These are phyloP conservation scores for Catocala fraxini DNA, from an alignment of 2,888 invertebrate species.

Conservation along the genomic window DNA sequence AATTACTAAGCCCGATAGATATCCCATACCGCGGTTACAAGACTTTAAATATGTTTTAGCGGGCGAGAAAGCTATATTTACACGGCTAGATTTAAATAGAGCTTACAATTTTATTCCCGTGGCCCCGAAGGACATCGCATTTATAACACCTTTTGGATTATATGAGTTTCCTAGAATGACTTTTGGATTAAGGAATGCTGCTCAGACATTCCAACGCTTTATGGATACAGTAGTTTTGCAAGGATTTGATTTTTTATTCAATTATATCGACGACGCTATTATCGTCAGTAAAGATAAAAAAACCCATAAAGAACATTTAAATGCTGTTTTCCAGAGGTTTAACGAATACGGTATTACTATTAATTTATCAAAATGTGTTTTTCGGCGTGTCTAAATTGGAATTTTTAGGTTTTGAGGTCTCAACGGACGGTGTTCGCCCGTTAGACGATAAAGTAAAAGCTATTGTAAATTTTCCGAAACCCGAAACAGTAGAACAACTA, in stretches of 20 bases:
- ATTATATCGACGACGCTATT: too few relatives aligned
- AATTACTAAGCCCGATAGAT: too few relatives aligned
- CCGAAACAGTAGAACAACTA: conserved; percentile 1
- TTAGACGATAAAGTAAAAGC: conserved; percentile 1
- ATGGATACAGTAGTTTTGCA: neutral
- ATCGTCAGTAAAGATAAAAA: too few relatives aligned
- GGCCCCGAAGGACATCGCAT: neutral
- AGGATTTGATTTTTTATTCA: too few relatives aligned
- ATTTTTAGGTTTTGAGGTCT: conserved; percentile 2
- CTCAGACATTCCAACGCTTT: neutral
- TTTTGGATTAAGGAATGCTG: neutral
- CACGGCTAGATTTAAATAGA: neutral
- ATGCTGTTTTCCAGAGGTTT: too few relatives aligned
- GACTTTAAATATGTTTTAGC: too few relatives aligned
- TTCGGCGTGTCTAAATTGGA: neutral
- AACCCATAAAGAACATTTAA: too few relatives aligned
- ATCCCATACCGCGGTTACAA: too few relatives aligned
- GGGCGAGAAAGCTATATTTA: neutral
- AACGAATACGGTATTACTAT: too few relatives aligned
- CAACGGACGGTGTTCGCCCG: conserved; percentile 1
- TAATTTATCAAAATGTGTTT: too few relatives aligned
- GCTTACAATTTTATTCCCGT: neutral
- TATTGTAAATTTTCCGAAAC: neutral
- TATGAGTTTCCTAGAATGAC: neutral
- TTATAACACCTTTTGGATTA: neutral